Percentiles rank a stretch among this genome's conserved stretches.
Evolutionary conservation across 2,113 vertebrate genomes (phyloP).

Genomic region (Procapra przewalskii): DNA sequence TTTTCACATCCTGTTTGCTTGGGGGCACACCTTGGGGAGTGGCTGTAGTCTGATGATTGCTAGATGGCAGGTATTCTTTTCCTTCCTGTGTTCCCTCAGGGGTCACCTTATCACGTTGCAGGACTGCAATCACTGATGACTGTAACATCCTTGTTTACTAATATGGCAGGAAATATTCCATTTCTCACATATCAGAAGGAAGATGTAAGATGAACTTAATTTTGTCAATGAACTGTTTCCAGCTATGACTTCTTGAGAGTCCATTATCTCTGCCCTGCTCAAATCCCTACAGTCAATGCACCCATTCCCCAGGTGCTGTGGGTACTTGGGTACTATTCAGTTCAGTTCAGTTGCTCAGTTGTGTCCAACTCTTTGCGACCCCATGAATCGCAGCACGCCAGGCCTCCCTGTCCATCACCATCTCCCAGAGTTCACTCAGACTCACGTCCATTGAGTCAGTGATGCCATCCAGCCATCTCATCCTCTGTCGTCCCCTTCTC

Average conservation of each 20-base stretch:
- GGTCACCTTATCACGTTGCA: not conserved
- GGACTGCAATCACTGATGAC: not conserved
- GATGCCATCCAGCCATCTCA: no score
- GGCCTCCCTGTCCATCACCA: no score
- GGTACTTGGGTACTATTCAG: not conserved
- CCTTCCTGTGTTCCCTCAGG: not conserved
- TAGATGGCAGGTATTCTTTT: not conserved
- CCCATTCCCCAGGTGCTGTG: not conserved
- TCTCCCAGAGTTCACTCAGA: no score
- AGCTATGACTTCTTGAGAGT: not conserved
- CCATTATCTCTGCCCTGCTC: not conserved
- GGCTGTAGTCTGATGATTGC: not conserved
- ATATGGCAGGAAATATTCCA: not conserved
- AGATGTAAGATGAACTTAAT: not conserved
- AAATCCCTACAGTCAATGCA: accelerated
- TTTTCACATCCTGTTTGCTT: not conserved
- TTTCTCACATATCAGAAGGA: not conserved
- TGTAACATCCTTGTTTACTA: not conserved
- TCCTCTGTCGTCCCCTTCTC: no score
- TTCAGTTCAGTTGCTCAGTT: no score
- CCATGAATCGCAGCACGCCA: no score
- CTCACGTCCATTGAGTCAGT: no score
- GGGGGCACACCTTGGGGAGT: not conserved
- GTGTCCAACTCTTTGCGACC: no score
- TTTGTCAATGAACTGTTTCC: not conserved